Conservation (phyloP, 2,113 vertebrate species). For the Mobula birostris region DNA sequence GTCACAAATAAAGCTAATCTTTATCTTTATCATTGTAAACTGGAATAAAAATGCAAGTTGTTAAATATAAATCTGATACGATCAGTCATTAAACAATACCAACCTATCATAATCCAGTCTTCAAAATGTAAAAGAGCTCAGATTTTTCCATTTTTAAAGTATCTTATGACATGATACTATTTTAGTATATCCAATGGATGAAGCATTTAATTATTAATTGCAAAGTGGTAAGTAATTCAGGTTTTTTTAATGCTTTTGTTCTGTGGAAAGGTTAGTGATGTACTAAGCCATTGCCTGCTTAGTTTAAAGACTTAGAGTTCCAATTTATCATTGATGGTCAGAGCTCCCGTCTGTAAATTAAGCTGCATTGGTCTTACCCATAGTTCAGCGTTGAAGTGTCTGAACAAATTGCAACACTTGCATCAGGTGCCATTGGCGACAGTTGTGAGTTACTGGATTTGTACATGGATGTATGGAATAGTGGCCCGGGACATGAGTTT, state of each 20-base stretch:
- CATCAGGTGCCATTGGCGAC: too few species aligned
- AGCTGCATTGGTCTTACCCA: neutral
- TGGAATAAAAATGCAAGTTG: neutral
- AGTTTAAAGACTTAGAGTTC: neutral
- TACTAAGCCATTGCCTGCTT: neutral
- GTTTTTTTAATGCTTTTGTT: neutral
- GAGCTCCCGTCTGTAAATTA: neutral
- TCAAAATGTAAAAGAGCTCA: neutral
- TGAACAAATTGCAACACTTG: too few species aligned
- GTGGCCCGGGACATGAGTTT: too few species aligned
- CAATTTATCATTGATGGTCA: neutral
- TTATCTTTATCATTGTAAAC: neutral
- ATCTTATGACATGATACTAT: neutral
- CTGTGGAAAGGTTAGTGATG: neutral
- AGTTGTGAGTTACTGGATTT: too few species aligned
- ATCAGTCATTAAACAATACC: neutral
- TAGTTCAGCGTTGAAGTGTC: neutral
- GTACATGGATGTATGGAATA: too few species aligned
- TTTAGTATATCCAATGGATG: neutral
- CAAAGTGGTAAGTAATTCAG: neutral
- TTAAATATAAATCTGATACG: neutral
- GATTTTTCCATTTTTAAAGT: neutral
- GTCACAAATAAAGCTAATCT: too few species aligned
- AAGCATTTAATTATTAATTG: neutral
- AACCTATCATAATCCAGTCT: neutral